These are phyloP conservation scores for Erythrocercus mccallii DNA, from an alignment of 2,113 vertebrate species.

Conservation along the genomic window DNA sequence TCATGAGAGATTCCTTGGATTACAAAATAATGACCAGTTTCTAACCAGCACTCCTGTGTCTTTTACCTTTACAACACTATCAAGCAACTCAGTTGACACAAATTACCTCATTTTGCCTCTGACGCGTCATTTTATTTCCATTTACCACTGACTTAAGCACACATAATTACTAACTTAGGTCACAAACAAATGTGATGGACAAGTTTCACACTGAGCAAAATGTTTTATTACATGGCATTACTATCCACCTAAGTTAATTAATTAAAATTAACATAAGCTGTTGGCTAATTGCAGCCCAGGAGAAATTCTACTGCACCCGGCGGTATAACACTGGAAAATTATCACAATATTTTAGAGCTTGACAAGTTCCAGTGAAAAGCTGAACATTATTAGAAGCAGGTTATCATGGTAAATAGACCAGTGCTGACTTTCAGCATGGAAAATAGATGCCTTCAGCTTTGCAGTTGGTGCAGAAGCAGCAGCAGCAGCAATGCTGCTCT, in stretches of 20 bases:
- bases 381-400: slow-evolving; percentile 10
- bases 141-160: slow-evolving; percentile 60
- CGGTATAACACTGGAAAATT: slow-evolving; percentile 50
- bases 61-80: slow-evolving; percentile 63
- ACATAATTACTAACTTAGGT: slow-evolving; percentile 66
- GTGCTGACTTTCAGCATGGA: neutral
- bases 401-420: slow-evolving; percentile 17
- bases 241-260: slow-evolving; percentile 60
- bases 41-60: slow-evolving; percentile 47
- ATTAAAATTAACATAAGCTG: slow-evolving; percentile 69
- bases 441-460: neutral
- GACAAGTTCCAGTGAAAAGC: slow-evolving; percentile 53
- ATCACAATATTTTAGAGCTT: slow-evolving; percentile 64
- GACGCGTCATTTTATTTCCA: slow-evolving; percentile 61
- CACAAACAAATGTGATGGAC: slow-evolving; percentile 61
- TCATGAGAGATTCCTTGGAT: slow-evolving; percentile 51
- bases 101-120: slow-evolving; percentile 60
- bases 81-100: slow-evolving; percentile 55
- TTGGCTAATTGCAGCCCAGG: slow-evolving; percentile 67
- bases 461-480: neutral
- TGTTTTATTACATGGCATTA: slow-evolving; percentile 55
- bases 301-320: slow-evolving; percentile 65
- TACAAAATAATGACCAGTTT: slow-evolving; percentile 63
- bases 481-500: neutral
- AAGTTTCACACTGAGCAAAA: slow-evolving; percentile 64